These are phyloP conservation scores for Myripristis murdjan DNA, from an alignment of 2,797 vertebrate genomes.

Conservation along the genomic window DNA sequence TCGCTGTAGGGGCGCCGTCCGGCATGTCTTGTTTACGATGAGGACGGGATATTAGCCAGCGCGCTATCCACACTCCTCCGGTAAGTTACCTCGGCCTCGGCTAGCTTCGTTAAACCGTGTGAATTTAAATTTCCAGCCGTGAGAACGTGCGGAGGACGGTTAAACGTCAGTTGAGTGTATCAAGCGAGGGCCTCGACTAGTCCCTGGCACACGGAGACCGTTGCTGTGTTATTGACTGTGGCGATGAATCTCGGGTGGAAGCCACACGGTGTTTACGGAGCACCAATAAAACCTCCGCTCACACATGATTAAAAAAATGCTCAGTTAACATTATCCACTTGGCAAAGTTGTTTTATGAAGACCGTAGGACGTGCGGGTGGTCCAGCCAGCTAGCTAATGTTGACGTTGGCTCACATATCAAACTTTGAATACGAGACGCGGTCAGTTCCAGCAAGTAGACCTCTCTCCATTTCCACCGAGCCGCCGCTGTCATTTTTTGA, in stretches of 20 bases:
- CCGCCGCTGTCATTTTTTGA: constrained; percentile 17
- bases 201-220: constrained; percentile 48
- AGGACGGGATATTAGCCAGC: constrained; percentile 11
- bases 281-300: not conserved
- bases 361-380: not conserved
- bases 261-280: not conserved
- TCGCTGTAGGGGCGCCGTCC: constrained; percentile 69
- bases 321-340: not conserved
- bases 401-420: not conserved
- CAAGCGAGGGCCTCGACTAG: constrained; percentile 75
- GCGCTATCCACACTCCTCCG: constrained; percentile 17
- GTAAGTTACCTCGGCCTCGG: constrained; percentile 43
- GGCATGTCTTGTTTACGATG: constrained; percentile 71
- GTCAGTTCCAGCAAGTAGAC: constrained; percentile 72
- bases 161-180: constrained; percentile 39
- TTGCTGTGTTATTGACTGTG: not conserved
- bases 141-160: not conserved
- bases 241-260: constrained; percentile 31
- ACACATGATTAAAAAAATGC: not conserved
- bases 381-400: not conserved
- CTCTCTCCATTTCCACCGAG: not conserved
- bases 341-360: not conserved
- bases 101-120: fast-evolving
- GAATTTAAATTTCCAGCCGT: fast-evolving
- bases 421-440: constrained; percentile 47